These are phyloP conservation scores for Phortica magna DNA, from an alignment of 2,888 invertebrate species.

Conservation along the genomic window DNA sequence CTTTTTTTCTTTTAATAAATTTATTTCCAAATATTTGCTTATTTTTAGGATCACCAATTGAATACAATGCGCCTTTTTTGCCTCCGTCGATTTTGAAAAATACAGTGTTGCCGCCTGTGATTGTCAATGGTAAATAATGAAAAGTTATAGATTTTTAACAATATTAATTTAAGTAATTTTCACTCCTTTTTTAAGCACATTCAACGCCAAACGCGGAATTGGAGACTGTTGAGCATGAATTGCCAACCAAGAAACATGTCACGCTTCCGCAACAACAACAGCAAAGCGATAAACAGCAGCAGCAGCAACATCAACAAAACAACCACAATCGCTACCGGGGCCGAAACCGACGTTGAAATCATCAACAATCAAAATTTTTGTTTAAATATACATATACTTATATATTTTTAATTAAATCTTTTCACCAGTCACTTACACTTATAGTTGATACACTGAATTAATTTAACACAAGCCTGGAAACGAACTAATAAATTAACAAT, in stretches of 20 bases:
- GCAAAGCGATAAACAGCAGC: conserved; percentile 11
- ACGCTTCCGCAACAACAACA: conserved; percentile 36
- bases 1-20: conserved; percentile 9
- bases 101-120: neutral
- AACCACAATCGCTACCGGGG: conserved; percentile 62
- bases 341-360: conserved; percentile 63
- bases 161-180: neutral
- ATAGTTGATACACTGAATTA: neutral
- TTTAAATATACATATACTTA: neutral
- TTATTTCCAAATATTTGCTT: conserved; percentile 22
- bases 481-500: neutral
- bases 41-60: conserved; percentile 66
- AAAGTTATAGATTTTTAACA: neutral
- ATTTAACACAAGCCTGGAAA: neutral
- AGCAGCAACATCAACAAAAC: conserved; percentile 32
- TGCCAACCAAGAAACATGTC: conserved; percentile 36
- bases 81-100: conserved; percentile 51
- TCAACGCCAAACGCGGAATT: conserved; percentile 57
- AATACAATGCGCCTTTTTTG: conserved; percentile 55
- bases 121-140: conserved; percentile 44
- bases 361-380: neutral
- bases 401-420: neutral
- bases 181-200: conserved; percentile 49
- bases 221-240: conserved; percentile 42
- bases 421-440: conserved; percentile 4